These are phyloP conservation scores for Philopotamus ludificatus DNA, from an alignment of 1,140 invertebrate species.

Conservation along the genomic window DNA sequence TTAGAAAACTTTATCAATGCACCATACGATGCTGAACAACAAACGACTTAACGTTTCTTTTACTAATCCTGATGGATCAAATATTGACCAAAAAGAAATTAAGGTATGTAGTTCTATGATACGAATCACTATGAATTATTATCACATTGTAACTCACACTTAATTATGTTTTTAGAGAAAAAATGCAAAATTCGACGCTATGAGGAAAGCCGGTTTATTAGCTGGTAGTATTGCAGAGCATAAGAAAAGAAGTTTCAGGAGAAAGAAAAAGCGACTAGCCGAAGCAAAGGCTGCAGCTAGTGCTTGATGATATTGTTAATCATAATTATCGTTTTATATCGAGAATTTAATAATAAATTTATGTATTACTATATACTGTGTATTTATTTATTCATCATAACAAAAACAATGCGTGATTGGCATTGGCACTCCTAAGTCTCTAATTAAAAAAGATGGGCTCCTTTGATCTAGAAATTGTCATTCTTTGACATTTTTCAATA, in stretches of 20 bases:
- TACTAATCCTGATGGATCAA: slow-evolving; percentile 48
- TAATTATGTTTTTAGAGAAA: slow-evolving; percentile 45
- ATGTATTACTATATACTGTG: too few species aligned
- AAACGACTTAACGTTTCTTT: slow-evolving; percentile 53
- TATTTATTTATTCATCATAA: too few species aligned
- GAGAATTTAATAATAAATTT: not conserved
- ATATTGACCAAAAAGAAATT: slow-evolving; percentile 44
- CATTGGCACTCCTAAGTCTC: too few species aligned
- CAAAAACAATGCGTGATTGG: too few species aligned
- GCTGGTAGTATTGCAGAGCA: slow-evolving; percentile 47
- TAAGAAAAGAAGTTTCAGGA: slow-evolving; percentile 47
- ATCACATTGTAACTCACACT: not conserved
- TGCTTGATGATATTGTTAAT: not conserved
- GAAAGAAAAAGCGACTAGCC: slow-evolving; percentile 44
- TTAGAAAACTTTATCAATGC: slow-evolving; percentile 55
- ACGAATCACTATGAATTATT: not conserved
- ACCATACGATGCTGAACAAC: slow-evolving; percentile 50
- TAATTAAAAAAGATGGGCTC: too few species aligned
- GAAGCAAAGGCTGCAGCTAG: slow-evolving; percentile 35
- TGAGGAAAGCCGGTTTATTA: slow-evolving; percentile 51
- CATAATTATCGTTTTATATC: not conserved
- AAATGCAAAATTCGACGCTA: slow-evolving; percentile 53
- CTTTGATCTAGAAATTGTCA: too few species aligned
- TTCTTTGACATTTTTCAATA: too few species aligned
- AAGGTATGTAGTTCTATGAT: slow-evolving; percentile 14